Conservation (phyloP, 2,888 invertebrate species). For the Drosophila limbata region DNA sequence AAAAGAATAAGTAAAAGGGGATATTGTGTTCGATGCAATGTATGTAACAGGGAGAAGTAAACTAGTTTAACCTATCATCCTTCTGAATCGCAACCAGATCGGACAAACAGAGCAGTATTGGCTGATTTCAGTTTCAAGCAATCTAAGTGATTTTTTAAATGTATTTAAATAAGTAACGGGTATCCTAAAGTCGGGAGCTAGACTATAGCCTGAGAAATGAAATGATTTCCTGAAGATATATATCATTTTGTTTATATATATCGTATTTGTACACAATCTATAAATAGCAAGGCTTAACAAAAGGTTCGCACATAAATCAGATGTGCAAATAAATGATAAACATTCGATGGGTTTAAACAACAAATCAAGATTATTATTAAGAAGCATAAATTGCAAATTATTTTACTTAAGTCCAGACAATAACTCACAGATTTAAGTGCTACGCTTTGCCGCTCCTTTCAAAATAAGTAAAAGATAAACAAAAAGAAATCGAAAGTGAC, state of each 20-base stretch:
- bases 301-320: conserved; percentile 46
- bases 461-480: conserved; percentile 10
- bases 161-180: too few relatives aligned
- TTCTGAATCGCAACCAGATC: too few relatives aligned
- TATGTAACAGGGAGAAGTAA: too few relatives aligned
- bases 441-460: conserved; percentile 14
- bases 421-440: conserved; percentile 46
- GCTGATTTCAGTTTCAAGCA: too few relatives aligned
- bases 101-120: too few relatives aligned
- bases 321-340: conserved; percentile 44
- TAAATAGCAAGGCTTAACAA: conserved; percentile 10
- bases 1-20: too few relatives aligned
- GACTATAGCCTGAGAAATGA: too few relatives aligned
- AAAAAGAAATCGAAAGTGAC: conserved; percentile 46
- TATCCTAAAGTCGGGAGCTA: too few relatives aligned
- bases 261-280: neutral
- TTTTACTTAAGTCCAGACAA: conserved; percentile 30
- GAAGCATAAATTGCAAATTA: conserved; percentile 47
- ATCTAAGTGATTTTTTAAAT: too few relatives aligned
- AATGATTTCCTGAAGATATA: neutral
- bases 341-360: conserved; percentile 39
- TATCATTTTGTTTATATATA: neutral
- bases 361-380: conserved; percentile 58
- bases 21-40: too few relatives aligned
- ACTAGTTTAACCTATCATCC: too few relatives aligned